Percentiles rank a stretch among this genome's conserved stretches.
These are phyloP conservation scores for Pungitius pungitius DNA, from an alignment of 2,113 vertebrate species.

Conservation along the genomic window DNA sequence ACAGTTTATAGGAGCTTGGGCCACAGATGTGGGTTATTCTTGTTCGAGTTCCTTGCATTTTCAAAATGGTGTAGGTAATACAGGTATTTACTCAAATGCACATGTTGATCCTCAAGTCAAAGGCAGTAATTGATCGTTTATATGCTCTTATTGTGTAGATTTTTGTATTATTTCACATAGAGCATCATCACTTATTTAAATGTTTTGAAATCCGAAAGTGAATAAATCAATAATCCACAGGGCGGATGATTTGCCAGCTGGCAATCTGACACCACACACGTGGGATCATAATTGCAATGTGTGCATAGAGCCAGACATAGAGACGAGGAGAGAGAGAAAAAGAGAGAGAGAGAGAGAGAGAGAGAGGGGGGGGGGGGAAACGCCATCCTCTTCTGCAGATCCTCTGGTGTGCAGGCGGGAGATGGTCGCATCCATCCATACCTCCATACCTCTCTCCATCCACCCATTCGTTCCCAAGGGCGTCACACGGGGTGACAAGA, in stretches of 20 bases:
- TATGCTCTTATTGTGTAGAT: not conserved
- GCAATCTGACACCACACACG: slow-evolving; percentile 2
- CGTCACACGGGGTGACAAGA: slow-evolving; percentile 52
- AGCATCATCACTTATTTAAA: not conserved
- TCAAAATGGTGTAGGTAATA: not conserved
- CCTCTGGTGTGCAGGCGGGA: slow-evolving; percentile 53
- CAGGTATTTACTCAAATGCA: not conserved
- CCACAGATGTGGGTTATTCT: not conserved
- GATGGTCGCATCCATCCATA: slow-evolving; percentile 66
- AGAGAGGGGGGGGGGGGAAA: slow-evolving; percentile 2
- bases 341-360: not conserved
- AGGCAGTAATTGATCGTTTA: not conserved
- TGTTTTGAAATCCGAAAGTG: no score
- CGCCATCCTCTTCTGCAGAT: slow-evolving; percentile 48
- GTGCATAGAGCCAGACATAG: not conserved
- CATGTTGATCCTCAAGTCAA: not conserved
- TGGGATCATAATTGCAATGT: not conserved
- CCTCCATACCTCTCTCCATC: slow-evolving; percentile 34
- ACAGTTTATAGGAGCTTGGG: not conserved
- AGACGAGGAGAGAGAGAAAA: not conserved
- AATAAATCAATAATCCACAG: not conserved
- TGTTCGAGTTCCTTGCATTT: not conserved
- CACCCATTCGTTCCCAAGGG: slow-evolving; percentile 50
- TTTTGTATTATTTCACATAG: not conserved
- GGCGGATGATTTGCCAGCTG: not conserved